Conservation (phyloP, 1,140 invertebrate genomes). For the Aethina tumida region DNA sequence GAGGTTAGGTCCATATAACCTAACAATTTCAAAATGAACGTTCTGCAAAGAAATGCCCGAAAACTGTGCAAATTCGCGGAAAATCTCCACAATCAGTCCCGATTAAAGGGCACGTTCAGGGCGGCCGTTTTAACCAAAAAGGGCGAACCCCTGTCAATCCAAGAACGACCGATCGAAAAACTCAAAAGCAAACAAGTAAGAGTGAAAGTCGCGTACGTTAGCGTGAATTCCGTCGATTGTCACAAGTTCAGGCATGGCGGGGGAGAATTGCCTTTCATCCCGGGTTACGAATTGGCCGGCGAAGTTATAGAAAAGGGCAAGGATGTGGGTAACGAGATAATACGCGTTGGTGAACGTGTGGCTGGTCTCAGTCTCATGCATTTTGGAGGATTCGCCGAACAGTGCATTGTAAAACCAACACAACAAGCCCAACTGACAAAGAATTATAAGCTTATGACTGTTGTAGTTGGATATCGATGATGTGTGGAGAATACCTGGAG, state of each 20-base stretch:
- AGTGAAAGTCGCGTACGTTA: conserved; percentile 42
- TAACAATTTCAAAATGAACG: too few relatives aligned
- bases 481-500: conserved; percentile 41
- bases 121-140: conserved; percentile 39
- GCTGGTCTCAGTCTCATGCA: conserved; percentile 35
- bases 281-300: conserved; percentile 44
- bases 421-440: not conserved
- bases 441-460: conserved; percentile 4
- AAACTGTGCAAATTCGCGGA: too few relatives aligned
- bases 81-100: too few relatives aligned
- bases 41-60: too few relatives aligned
- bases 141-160: conserved; percentile 36
- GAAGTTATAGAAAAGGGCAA: conserved; percentile 37
- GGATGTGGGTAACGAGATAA: conserved; percentile 22
- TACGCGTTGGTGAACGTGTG: conserved; percentile 34
- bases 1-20: too few relatives aligned
- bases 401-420: conserved; percentile 34
- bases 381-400: conserved; percentile 39
- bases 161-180: conserved; percentile 32
- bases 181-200: conserved; percentile 32
- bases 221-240: conserved; percentile 46
- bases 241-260: conserved; percentile 36
- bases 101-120: conserved; percentile 26
- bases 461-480: conserved; percentile 35
- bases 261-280: conserved; percentile 39